A percentile compares a stretch with the other conserved stretches of the same genome.
Evolutionary conservation across 2,797 vertebrate genomes (phyloP).

Genomic region (Cetoscarus ocellatus): DNA sequence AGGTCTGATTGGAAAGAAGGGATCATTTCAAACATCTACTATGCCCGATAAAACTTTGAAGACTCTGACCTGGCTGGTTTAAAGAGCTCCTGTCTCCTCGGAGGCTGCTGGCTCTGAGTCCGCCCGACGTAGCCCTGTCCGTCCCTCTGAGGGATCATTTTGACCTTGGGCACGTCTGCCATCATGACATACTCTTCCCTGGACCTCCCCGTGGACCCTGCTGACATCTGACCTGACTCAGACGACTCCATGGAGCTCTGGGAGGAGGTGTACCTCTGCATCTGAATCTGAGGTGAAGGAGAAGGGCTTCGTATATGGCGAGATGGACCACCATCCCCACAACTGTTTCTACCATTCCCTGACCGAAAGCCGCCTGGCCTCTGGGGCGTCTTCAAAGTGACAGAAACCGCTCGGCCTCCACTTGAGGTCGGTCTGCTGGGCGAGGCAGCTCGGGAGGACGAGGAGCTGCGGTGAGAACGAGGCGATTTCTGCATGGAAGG

Average conservation of each 20-base stretch:
- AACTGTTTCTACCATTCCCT: constrained; percentile 32
- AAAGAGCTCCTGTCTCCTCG: constrained; percentile 87
- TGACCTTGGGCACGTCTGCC: constrained; percentile 91
- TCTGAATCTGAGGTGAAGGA: constrained; percentile 53
- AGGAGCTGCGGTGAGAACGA: constrained; percentile 72
- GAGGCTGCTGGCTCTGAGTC: constrained; percentile 77
- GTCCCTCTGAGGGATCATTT: constrained; percentile 83
- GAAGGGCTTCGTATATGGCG: constrained; percentile 65
- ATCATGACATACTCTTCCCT: constrained; percentile 89
- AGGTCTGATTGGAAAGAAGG: constrained; percentile 8
- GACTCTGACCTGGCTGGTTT: constrained; percentile 85
- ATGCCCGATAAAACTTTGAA: not conserved
- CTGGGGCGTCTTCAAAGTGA: constrained; percentile 56
- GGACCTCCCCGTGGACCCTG: constrained; percentile 83
- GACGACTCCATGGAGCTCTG: constrained; percentile 84
- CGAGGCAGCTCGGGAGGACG: constrained; percentile 71
- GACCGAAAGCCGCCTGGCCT: constrained; percentile 57
- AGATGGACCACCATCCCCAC: constrained; percentile 52
- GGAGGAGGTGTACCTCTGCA: constrained; percentile 78
- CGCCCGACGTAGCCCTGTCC: constrained; percentile 43
- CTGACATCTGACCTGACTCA: constrained; percentile 70
- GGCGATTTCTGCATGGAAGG: constrained; percentile 67
- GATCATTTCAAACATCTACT: not conserved
- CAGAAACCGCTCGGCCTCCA: constrained; percentile 45
- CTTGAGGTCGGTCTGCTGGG: constrained; percentile 63